These are phyloP conservation scores for Takifugu ocellatus DNA, from an alignment of 2,797 vertebrate genomes.

Conservation along the genomic window DNA sequence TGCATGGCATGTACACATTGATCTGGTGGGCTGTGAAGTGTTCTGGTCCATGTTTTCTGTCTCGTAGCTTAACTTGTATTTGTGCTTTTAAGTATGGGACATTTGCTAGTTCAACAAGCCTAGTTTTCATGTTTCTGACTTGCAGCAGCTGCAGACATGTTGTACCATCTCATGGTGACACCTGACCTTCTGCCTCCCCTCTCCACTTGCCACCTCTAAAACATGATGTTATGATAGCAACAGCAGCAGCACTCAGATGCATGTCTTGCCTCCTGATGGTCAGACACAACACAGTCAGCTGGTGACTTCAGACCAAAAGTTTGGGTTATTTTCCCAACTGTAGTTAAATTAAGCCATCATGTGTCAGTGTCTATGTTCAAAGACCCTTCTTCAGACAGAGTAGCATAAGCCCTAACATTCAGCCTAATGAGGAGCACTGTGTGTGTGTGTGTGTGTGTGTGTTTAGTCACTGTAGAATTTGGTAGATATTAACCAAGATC, in stretches of 20 bases:
- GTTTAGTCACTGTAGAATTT: no score
- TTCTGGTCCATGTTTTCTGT: background rate
- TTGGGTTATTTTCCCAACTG: constrained; percentile 1
- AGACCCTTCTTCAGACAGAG: constrained; percentile 16
- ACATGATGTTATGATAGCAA: constrained; percentile 50
- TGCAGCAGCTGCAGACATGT: constrained; percentile 64
- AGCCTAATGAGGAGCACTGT: constrained; percentile 3
- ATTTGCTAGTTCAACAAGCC: constrained; percentile 25
- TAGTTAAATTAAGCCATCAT: constrained; percentile 17
- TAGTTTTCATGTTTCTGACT: constrained; percentile 41
- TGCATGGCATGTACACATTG: constrained; percentile 4
- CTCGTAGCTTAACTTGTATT: background rate
- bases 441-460: no score
- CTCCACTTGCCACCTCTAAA: constrained; percentile 29
- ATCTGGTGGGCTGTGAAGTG: background rate
- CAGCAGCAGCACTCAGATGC: constrained; percentile 40
- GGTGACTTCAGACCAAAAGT: constrained; percentile 20
- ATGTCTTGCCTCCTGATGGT: constrained; percentile 36
- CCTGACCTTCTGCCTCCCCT: constrained; percentile 57
- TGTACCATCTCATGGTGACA: constrained; percentile 40
- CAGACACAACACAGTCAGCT: constrained; percentile 32
- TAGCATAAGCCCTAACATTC: constrained; percentile 4
- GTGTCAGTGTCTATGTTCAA: constrained; percentile 8
- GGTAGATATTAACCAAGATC: no score
- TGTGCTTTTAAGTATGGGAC: constrained; percentile 22